Conservation (phyloP, 2,888 invertebrate species). For the Cyaniris semiargus region DNA sequence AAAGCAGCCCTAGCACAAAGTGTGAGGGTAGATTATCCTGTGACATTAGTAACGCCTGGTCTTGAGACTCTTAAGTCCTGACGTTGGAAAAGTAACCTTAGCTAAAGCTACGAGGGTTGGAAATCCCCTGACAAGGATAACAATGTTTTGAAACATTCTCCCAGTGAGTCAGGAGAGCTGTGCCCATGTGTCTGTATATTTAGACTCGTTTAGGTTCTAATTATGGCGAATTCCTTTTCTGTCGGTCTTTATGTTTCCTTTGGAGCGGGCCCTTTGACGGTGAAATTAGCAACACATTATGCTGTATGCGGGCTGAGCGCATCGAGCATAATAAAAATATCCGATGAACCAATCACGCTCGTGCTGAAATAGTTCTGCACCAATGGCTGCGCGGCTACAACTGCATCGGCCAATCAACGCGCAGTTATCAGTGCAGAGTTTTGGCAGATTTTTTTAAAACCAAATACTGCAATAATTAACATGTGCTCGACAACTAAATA, state of each 20-base stretch:
- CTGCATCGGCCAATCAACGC: too few species aligned
- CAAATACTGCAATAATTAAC: too few species aligned
- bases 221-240: slow-evolving; percentile 32
- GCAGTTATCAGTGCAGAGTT: too few species aligned
- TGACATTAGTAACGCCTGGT: neutral
- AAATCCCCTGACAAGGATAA: neutral
- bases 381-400: too few species aligned
- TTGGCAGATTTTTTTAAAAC: too few species aligned
- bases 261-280: neutral
- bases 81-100: neutral
- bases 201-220: slow-evolving; percentile 24
- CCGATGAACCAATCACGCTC: too few species aligned
- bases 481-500: neutral
- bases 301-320: too few species aligned
- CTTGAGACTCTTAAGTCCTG: neutral
- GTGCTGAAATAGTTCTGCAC: too few species aligned
- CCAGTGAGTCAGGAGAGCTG: slow-evolving; percentile 9
- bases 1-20: neutral
- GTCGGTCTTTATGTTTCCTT: neutral
- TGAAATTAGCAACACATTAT: slow-evolving; percentile 1
- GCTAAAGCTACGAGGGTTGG: neutral
- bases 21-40: neutral
- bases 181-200: slow-evolving; percentile 3
- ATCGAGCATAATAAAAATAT: too few species aligned
- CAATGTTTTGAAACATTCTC: neutral